Percentiles rank a stretch among this genome's conserved stretches.
Evolutionary conservation across 2,113 vertebrate genomes (phyloP).

Genomic region (Tragelaphus scriptus): DNA sequence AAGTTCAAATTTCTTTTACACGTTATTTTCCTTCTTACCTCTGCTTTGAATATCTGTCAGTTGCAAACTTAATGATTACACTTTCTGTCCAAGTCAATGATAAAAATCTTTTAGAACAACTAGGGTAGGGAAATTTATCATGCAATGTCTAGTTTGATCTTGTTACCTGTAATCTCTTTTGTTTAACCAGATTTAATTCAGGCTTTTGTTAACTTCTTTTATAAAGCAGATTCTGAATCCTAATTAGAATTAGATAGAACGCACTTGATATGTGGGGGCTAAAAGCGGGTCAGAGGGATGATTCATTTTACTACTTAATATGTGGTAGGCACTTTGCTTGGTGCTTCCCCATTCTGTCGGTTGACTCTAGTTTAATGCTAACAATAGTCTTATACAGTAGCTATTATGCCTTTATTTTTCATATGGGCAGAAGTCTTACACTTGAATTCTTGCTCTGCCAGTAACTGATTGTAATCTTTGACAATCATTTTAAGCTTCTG

Average conservation of each 20-base stretch:
- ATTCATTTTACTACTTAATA: not conserved
- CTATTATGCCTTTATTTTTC: not conserved
- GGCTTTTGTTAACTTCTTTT: not conserved
- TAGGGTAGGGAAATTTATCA: not conserved
- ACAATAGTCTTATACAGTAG: not conserved
- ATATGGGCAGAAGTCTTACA: not conserved
- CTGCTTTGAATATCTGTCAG: not conserved
- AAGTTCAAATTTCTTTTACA: not conserved
- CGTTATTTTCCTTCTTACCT: not conserved
- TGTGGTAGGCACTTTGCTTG: no score
- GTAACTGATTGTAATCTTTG: not conserved
- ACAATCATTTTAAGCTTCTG: not conserved
- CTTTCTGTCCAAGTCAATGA: not conserved
- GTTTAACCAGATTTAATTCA: not conserved
- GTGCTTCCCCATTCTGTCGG: not conserved
- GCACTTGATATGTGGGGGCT: not conserved
- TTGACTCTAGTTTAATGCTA: not conserved
- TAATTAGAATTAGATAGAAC: not conserved
- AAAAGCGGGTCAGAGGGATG: not conserved
- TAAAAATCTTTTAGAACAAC: not conserved
- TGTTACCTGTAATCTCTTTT: not conserved
- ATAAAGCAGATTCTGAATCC: not conserved
- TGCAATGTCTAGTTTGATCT: not conserved
- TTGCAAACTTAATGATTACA: not conserved
- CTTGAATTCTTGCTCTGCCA: not conserved